These are phyloP conservation scores for Piscicola geometra DNA, from an alignment of 2,888 invertebrate genomes.

Conservation along the genomic window DNA sequence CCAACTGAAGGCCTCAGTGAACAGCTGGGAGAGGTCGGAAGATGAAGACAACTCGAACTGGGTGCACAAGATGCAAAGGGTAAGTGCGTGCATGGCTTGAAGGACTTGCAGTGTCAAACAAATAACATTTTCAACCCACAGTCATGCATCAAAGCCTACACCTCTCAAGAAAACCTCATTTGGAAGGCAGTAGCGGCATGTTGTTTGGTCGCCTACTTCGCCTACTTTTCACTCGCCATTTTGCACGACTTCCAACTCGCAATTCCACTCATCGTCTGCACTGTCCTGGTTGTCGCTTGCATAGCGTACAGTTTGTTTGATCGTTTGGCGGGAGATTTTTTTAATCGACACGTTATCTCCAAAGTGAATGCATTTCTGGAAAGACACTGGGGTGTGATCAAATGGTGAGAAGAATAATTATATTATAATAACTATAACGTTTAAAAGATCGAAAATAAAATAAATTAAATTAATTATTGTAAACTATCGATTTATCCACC, in stretches of 20 bases:
- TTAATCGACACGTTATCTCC: constrained; percentile 28
- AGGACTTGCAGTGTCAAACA: too few species aligned
- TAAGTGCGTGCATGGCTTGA: too few species aligned
- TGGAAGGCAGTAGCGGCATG: constrained; percentile 22
- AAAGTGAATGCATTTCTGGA: constrained; percentile 11
- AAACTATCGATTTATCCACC: too few species aligned
- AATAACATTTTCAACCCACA: neutral
- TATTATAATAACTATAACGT: too few species aligned
- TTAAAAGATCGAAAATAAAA: neutral
- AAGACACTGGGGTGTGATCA: constrained; percentile 28
- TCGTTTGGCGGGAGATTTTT: constrained; percentile 35
- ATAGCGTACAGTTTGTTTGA: constrained; percentile 34
- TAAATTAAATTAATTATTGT: neutral
- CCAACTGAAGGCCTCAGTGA: too few species aligned
- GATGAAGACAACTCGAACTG: neutral
- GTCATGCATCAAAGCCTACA: constrained; percentile 16
- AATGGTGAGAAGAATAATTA: too few species aligned
- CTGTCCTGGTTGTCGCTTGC: constrained; percentile 30
- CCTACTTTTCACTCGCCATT: constrained; percentile 43
- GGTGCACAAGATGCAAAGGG: neutral
- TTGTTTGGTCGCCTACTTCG: constrained; percentile 37
- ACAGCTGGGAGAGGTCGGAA: neutral
- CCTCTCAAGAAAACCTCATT: constrained; percentile 26
- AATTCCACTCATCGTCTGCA: constrained; percentile 41
- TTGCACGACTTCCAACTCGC: constrained; percentile 37